These are phyloP conservation scores for Melanotus villosus DNA, from an alignment of 2,888 invertebrate genomes.

Conservation along the genomic window DNA sequence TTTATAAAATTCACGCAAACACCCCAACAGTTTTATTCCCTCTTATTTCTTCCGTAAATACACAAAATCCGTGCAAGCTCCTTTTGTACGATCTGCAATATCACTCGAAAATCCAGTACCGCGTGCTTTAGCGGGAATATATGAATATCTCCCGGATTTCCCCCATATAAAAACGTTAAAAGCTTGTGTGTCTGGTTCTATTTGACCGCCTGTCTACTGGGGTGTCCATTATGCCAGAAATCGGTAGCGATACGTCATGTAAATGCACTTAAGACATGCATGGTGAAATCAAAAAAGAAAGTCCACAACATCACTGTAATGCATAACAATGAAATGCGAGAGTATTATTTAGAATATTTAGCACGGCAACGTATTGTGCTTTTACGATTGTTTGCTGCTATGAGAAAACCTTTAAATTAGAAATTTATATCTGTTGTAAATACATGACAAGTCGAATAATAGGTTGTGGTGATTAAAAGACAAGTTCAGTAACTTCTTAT, in stretches of 20 bases:
- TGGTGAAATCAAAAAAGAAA: constrained; percentile 24
- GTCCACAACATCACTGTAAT: neutral
- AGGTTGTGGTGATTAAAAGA: too few species aligned
- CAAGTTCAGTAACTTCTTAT: too few species aligned
- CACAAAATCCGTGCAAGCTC: constrained; percentile 44
- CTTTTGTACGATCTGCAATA: constrained; percentile 52
- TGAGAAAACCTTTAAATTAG: too few species aligned
- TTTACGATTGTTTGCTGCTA: too few species aligned
- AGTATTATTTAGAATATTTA: neutral
- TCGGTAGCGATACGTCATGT: constrained; percentile 50
- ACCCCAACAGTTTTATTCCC: constrained; percentile 41
- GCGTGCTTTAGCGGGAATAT: constrained; percentile 43
- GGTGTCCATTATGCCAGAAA: constrained; percentile 58
- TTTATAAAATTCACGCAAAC: constrained; percentile 31
- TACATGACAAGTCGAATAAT: too few species aligned
- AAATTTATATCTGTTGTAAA: too few species aligned
- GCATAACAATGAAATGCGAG: neutral
- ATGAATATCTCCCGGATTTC: constrained; percentile 50
- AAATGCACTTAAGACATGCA: constrained; percentile 40
- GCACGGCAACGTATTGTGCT: neutral
- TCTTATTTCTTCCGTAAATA: constrained; percentile 48
- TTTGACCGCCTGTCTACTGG: constrained; percentile 61
- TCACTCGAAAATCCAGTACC: constrained; percentile 48
- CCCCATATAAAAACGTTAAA: constrained; percentile 60
- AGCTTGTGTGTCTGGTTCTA: constrained; percentile 60